phyloP scores from a whole-genome alignment of 2,113 vertebrate species.

The Odontesthes bonariensis region DNA sequence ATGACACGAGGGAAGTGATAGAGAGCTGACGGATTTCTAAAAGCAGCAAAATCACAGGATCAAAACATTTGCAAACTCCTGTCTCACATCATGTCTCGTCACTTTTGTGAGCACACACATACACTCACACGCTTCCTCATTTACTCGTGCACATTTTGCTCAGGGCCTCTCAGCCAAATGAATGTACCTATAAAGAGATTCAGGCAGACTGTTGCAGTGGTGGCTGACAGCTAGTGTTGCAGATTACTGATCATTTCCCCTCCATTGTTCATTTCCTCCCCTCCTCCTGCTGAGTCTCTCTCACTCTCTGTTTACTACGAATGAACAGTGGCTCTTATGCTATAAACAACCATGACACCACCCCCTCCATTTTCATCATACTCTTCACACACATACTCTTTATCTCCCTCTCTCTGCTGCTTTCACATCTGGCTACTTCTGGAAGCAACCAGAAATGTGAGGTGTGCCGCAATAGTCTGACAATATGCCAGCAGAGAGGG shows the following conservation, averaged over 20 bases:
- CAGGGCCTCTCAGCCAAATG: constrained; percentile 28
- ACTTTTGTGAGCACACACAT: constrained; percentile 8
- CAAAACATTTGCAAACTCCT: constrained; percentile 24
- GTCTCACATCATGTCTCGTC: background rate
- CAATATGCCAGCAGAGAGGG: constrained; percentile 32
- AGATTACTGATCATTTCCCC: constrained; percentile 71
- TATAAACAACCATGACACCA: constrained; percentile 37
- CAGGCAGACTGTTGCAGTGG: constrained; percentile 48
- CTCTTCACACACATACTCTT: background rate
- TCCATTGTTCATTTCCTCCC: constrained; percentile 68
- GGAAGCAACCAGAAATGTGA: constrained; percentile 51
- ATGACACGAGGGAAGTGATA: background rate
- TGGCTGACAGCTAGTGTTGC: constrained; percentile 50
- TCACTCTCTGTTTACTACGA: constrained; percentile 42
- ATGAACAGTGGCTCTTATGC: constrained; percentile 32
- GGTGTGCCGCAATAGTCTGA: constrained; percentile 30
- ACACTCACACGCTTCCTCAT: constrained; percentile 15
- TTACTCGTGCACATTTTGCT: constrained; percentile 10
- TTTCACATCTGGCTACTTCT: constrained; percentile 58
- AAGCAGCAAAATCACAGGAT: constrained; percentile 15
- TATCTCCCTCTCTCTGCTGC: constrained; percentile 20
- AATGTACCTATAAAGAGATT: constrained; percentile 71
- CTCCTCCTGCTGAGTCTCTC: constrained; percentile 15
- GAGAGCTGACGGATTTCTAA: background rate
- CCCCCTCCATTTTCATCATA: constrained; percentile 14